Percentiles rank a stretch among this genome's conserved stretches.
Conservation (phyloP, 1,140 invertebrate genomes). For the Megalonaias nervosa region DNA sequence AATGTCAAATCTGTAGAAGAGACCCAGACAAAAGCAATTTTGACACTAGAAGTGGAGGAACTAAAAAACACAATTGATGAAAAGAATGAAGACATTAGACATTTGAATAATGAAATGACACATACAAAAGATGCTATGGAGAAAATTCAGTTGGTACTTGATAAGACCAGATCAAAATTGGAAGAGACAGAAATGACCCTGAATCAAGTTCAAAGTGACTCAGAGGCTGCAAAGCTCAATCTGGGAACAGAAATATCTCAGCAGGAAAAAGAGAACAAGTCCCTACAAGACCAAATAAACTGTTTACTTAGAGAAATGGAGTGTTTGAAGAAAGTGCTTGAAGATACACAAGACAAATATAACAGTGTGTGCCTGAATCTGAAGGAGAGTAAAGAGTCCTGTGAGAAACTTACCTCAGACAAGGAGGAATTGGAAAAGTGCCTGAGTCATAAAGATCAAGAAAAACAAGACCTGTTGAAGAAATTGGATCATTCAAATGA, state of each 20-base stretch:
- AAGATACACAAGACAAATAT: too few relatives aligned
- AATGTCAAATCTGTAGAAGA: slow-evolving; percentile 12
- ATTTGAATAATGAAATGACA: slow-evolving; percentile 10
- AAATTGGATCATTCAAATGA: not conserved
- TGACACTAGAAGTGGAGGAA: slow-evolving; percentile 7
- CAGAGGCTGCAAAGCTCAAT: too few relatives aligned
- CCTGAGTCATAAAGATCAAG: not conserved
- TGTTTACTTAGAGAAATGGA: too few relatives aligned
- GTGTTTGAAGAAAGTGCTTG: too few relatives aligned
- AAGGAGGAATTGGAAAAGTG: not conserved
- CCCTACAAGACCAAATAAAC: too few relatives aligned
- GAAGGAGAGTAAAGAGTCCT: not conserved
- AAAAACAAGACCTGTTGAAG: not conserved
- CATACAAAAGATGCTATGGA: slow-evolving; percentile 8
- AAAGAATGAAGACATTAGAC: slow-evolving; percentile 13
- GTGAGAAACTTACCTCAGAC: not conserved
- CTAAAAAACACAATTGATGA: slow-evolving; percentile 9
- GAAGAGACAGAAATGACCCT: not conserved
- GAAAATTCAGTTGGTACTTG: too few relatives aligned
- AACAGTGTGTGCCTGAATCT: not conserved
- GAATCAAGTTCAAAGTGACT: too few relatives aligned
- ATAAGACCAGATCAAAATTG: not conserved
- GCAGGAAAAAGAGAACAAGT: too few relatives aligned
- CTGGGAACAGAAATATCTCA: too few relatives aligned
- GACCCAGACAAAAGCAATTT: not conserved